These are phyloP conservation scores for Myodes glareolus DNA, from an alignment of 2,113 vertebrate genomes.

Conservation along the genomic window DNA sequence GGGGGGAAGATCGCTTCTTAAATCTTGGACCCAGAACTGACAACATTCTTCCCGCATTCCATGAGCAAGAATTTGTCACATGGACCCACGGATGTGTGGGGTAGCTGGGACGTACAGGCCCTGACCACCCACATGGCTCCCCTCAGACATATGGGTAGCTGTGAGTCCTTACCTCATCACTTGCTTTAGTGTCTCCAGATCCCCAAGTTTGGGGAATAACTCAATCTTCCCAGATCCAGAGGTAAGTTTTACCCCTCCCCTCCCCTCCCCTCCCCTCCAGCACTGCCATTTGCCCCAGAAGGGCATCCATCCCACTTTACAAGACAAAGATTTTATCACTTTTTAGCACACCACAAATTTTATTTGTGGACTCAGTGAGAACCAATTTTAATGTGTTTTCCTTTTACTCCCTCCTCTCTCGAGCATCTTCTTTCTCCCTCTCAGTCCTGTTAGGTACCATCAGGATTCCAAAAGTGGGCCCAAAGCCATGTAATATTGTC, in stretches of 20 bases:
- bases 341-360: conserved; percentile 46
- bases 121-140: not conserved
- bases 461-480: conserved; percentile 74
- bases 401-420: conserved; percentile 23
- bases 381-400: conserved; percentile 20
- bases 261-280: not conserved
- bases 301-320: not conserved
- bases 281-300: not conserved
- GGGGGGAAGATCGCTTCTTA: not conserved
- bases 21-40: conserved; percentile 1
- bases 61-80: conserved; percentile 27
- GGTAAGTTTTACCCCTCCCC: not conserved
- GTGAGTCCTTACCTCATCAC: not conserved
- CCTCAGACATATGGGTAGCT: not conserved
- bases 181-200: conserved; percentile 1
- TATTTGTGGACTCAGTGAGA: conserved; percentile 9
- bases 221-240: not conserved
- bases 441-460: conserved; percentile 65
- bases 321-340: not conserved
- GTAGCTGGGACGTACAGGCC: not conserved
- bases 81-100: not conserved
- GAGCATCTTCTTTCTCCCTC: not conserved
- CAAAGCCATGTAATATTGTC: conserved; percentile 74
- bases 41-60: not conserved
- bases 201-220: not conserved